Percentiles rank a stretch among this genome's conserved stretches.
Evolutionary conservation across 1,140 invertebrate genomes (phyloP).

Genomic region (Diploscapter pachys): DNA sequence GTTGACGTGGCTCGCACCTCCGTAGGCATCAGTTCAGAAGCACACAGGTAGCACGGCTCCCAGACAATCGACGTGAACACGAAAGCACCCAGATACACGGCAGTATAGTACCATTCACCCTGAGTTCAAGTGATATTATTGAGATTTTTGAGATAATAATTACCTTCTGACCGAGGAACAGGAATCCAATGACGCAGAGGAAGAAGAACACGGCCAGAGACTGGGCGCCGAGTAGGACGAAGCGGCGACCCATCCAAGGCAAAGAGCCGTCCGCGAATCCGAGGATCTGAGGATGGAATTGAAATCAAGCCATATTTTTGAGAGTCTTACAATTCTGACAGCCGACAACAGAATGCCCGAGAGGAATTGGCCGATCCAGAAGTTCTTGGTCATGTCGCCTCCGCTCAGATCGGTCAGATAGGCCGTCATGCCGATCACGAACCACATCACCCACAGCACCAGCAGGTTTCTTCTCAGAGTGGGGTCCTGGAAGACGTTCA

Average conservation of each 20-base stretch:
- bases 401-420: conserved; percentile 20
- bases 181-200: not conserved
- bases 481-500: conserved; percentile 9
- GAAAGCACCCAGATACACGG: conserved; percentile 17
- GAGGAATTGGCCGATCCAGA: conserved; percentile 20
- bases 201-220: not conserved
- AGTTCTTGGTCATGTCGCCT: conserved; percentile 19
- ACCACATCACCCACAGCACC: conserved; percentile 24
- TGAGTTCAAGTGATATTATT: not conserved
- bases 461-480: conserved; percentile 14
- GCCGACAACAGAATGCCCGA: conserved; percentile 8
- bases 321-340: conserved; percentile 4
- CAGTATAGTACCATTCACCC: conserved; percentile 9
- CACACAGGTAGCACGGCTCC: conserved; percentile 17
- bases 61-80: conserved; percentile 1
- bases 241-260: conserved; percentile 15
- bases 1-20: conserved; percentile 19
- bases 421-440: conserved; percentile 8
- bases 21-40: conserved; percentile 13
- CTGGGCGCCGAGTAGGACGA: conserved; percentile 3
- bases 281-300: not conserved
- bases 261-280: conserved; percentile 19
- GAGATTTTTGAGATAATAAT: not conserved
- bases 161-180: conserved; percentile 1
- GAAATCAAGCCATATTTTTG: not conserved